Conservation (phyloP, 2,888 invertebrate genomes). For the Volucella bombylans region DNA sequence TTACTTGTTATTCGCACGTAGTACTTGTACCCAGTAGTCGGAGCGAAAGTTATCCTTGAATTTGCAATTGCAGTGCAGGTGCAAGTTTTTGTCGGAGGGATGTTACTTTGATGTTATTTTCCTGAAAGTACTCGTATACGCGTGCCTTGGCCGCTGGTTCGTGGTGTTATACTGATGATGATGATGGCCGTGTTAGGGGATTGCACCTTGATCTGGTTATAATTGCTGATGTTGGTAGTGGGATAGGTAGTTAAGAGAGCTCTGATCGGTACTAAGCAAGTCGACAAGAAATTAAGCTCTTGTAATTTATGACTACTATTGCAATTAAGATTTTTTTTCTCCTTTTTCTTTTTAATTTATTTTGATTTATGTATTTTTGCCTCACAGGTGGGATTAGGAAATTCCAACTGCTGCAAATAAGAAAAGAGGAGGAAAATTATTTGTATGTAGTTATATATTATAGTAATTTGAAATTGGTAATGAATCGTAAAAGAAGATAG, state of each 20-base stretch:
- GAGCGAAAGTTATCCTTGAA: constrained; percentile 65
- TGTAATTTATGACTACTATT: constrained; percentile 30
- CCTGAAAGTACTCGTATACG: constrained; percentile 1
- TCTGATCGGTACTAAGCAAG: constrained; percentile 25
- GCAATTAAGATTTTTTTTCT: neutral
- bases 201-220: constrained; percentile 52
- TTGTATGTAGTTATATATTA: no score
- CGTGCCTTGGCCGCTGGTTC: constrained; percentile 1
- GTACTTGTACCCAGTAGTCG: neutral
- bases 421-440: no score
- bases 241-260: neutral
- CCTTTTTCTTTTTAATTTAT: no score
- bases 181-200: constrained; percentile 39
- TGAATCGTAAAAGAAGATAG: no score
- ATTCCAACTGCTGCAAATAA: no score
- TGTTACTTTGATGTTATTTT: constrained; percentile 31
- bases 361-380: no score
- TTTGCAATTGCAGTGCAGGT: constrained; percentile 46
- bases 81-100: constrained; percentile 28
- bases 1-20: constrained; percentile 64
- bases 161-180: neutral
- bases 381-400: no score
- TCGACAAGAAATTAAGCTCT: constrained; percentile 38
- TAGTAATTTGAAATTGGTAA: no score
- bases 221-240: constrained; percentile 2